Evolutionary conservation across 2,888 invertebrate species (phyloP), one percentile per base, ranked within the genome.

Genomic region (Parapristionchus giblindavisi): DNA sequence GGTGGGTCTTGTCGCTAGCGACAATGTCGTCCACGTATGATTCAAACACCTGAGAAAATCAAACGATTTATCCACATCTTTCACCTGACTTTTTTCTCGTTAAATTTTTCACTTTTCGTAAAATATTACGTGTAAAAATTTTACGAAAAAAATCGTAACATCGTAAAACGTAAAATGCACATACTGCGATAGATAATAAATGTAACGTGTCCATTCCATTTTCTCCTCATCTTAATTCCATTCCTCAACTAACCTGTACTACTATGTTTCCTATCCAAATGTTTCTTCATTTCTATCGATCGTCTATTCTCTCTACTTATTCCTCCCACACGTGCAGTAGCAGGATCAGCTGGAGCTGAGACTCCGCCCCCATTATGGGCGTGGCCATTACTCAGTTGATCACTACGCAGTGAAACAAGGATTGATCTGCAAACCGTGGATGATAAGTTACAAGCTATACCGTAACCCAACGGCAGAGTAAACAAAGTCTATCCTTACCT

Each of bases 341-440:
- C 63, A 32, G 43, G 71, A 51, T 74, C 71, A 73, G 34, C 73
- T 51, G 34, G 68, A 36, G 63, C 75, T 61, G 34, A 71, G 56
- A n/a, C 8, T 6, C 6, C n/a, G n/a, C n/a, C n/a, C n/a, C n/a
- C n/a, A n/a, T n/a, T n/a, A n/a, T n/a, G n/a, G n/a, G n/a, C n/a
- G n/a, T n/a, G n/a, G n/a, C 76, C 74, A 2, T 48, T 32, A 43
- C 54, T 52, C 29, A 79, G 68, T 48, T 79, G 79, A 51, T 77
- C 79, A 21, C 68, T 68, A 11, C 79, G 76, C 6, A 79, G 65
- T 14, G 79, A 79, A 1, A 79, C 66, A 43, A 79, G 76, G 27
- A 79, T 79, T 3, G 76, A 79, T 54, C 79, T 77, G 74, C 27
- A 76, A 75, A 2, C 5, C 5, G 56, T 54, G 27, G 24, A 54